Conservation (phyloP, 2,888 invertebrate genomes). For the Venustoraphidia nigricollis region DNA sequence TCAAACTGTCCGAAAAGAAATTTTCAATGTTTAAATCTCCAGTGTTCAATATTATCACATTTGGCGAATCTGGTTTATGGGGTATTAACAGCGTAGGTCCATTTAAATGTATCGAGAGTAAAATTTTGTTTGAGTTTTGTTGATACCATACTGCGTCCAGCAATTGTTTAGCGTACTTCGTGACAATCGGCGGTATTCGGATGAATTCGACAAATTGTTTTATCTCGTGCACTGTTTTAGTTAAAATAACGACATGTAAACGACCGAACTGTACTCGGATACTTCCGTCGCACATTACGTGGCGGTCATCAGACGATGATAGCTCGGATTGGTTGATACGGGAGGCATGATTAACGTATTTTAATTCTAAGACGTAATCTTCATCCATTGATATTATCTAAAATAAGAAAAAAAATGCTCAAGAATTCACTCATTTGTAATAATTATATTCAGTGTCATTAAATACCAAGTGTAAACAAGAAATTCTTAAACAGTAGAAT, state of each 20-base stretch:
- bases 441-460: no score
- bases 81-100: constrained; percentile 63
- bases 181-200: neutral
- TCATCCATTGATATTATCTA: constrained; percentile 63
- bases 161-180: neutral
- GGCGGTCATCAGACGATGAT: constrained; percentile 28
- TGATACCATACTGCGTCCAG: neutral
- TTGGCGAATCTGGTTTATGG: constrained; percentile 64
- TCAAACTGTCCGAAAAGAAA: constrained; percentile 41
- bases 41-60: constrained; percentile 58
- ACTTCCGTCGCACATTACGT: constrained; percentile 49
- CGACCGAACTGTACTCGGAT: constrained; percentile 53
- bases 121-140: neutral
- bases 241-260: constrained; percentile 37
- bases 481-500: no score
- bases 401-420: constrained; percentile 9
- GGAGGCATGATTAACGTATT: constrained; percentile 55
- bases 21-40: constrained; percentile 67
- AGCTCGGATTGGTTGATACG: constrained; percentile 34
- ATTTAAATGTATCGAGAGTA: constrained; percentile 46
- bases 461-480: no score
- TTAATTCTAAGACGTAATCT: constrained; percentile 64
- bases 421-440: neutral
- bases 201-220: neutral
- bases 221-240: no score